Conservation (phyloP, 64 coral and sea anemone species). For the Astreopora myriophthalma region DNA sequence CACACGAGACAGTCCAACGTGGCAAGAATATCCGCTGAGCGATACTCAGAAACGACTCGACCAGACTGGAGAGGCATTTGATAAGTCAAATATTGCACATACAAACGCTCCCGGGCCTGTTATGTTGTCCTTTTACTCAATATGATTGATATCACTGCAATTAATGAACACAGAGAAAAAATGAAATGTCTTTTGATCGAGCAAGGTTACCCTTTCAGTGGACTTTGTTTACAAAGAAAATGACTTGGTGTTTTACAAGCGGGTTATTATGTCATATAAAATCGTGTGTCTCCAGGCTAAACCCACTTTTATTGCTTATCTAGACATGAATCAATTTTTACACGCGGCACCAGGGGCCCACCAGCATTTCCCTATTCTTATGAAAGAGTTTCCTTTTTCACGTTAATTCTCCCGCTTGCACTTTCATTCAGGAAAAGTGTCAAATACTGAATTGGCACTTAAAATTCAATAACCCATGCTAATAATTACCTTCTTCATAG, state of each 20-base stretch:
- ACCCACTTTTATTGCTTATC: conserved; percentile 4
- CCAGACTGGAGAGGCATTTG: neutral
- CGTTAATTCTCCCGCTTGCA: neutral
- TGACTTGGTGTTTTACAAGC: conserved; percentile 7
- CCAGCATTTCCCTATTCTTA: neutral
- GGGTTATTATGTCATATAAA: neutral
- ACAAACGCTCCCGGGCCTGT: neutral
- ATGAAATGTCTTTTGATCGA: conserved; percentile 27
- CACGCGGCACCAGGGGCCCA: neutral
- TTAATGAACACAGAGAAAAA: conserved; percentile 17
- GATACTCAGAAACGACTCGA: neutral
- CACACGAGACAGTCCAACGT: neutral
- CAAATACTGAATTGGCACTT: conserved; percentile 74
- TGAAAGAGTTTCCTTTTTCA: neutral
- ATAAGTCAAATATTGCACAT: conserved; percentile 24
- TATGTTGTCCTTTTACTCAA: conserved; percentile 40
- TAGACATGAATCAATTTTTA: neutral
- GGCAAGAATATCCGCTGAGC: neutral
- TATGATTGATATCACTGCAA: conserved; percentile 39
- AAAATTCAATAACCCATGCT: conserved; percentile 81
- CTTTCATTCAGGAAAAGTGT: neutral
- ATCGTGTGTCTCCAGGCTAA: neutral
- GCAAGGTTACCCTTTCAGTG: conserved; percentile 29
- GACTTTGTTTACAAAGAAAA: conserved; percentile 22
- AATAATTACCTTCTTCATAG: conserved; percentile 72